These are phyloP conservation scores for Urocolius indicus DNA, from an alignment of 2,113 vertebrate species.

Conservation along the genomic window DNA sequence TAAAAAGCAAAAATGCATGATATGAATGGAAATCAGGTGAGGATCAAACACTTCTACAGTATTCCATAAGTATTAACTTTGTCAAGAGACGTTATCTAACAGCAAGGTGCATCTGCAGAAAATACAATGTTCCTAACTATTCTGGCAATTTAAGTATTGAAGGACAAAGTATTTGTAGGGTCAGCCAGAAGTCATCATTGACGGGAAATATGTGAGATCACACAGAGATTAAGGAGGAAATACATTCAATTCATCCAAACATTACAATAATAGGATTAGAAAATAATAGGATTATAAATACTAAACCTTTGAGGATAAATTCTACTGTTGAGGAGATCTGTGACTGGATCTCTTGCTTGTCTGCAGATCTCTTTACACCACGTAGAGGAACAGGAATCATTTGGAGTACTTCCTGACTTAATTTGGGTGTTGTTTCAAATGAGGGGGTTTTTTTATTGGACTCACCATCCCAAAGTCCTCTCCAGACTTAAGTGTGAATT, in stretches of 20 bases:
- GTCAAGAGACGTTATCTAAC: constrained; percentile 15
- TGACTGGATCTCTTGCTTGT: constrained; percentile 41
- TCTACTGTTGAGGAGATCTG: constrained; percentile 38
- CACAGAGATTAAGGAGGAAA: constrained; percentile 87
- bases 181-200: constrained; percentile 86
- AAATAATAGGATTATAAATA: constrained; percentile 81
- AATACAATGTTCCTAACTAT: constrained; percentile 6
- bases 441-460: neutral
- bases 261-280: constrained; percentile 92
- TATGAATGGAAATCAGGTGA: constrained; percentile 12
- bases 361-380: constrained; percentile 11
- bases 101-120: constrained; percentile 14
- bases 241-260: constrained; percentile 89
- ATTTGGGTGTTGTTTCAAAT: neutral
- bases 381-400: neutral
- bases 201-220: constrained; percentile 75
- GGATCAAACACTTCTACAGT: neutral
- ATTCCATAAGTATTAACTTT: neutral
- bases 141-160: constrained; percentile 44
- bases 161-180: constrained; percentile 81
- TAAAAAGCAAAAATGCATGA: neutral
- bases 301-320: constrained; percentile 72
- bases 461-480: neutral
- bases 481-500: neutral
- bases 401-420: neutral